Evolutionary conservation across 1,140 invertebrate species (phyloP), one percentile per base, ranked within the genome.

Genomic region (Nymphalis io): DNA sequence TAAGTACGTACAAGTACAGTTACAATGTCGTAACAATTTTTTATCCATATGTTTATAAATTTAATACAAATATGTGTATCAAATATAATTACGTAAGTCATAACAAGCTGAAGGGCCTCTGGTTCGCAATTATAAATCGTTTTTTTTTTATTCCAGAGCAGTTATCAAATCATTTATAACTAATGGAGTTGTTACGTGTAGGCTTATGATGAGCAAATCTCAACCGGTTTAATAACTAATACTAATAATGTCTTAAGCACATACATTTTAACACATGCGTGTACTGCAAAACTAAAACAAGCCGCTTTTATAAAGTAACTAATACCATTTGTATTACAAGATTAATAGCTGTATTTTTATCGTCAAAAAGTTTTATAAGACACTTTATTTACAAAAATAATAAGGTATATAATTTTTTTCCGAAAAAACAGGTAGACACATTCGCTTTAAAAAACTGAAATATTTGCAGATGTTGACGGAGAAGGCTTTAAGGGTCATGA

Each of bases 131-230:
- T 61, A 42, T 46, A 40, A n/a, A 44, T n/a, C n/a, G 21, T 27
- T 6, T 15, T 61, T 61, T 61, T n/a, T 46, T 46, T 3, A 61
- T 61, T 48, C 60, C 42, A 61, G 60, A 61, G 60, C 42, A 61
- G 42, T 46, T 46, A 61, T 61, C 13, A 46, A 46, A 46, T 12
- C 18, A 53, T 53, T 53, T 18, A 53, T 53, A 53, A 21, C 20
- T 53, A 53, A 53, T 53, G 20, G 20, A 18, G 44, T 1, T 2
- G 20, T 53, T 53, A 21, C 20, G 48, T 53, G 44, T 13, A 53
- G 8, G 10, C 2, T 23, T 53, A 13, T 21, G 20, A 53, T 53
- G 48, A 53, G 20, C 20, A 21, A 44, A 21, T 21, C 20, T 23
- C 20, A 21, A 53, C 48, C 20, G 20, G 48, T 23, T 21, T 15